Evolutionary conservation across 92 coral and sea anemone species (phyloP).

Genomic region (Scolanthus callimorphus): DNA sequence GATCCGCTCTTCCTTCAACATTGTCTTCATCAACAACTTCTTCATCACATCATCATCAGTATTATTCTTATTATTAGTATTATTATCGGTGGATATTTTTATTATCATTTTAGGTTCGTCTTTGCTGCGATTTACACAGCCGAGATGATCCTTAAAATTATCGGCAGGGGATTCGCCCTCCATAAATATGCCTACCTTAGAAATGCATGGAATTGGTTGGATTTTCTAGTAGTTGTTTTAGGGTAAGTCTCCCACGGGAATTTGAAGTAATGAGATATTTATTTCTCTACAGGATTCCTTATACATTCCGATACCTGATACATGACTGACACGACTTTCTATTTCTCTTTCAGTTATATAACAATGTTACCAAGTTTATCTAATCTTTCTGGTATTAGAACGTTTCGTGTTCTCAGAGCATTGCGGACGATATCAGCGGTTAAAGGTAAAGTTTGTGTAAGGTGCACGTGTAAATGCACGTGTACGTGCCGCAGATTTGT

Average conservation of each 20-base stretch:
- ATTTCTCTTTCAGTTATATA: slow-evolving; percentile 64
- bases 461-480: too few relatives aligned
- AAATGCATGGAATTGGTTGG: slow-evolving; percentile 99
- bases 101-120: slow-evolving; percentile 62
- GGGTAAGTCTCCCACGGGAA: slow-evolving; percentile 84
- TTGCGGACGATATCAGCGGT: slow-evolving; percentile 99
- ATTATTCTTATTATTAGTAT: too few relatives aligned
- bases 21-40: too few relatives aligned
- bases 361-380: slow-evolving; percentile 94
- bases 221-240: slow-evolving; percentile 92
- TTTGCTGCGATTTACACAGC: slow-evolving; percentile 96
- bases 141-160: slow-evolving; percentile 94
- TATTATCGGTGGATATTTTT: too few relatives aligned
- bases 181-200: slow-evolving; percentile 98
- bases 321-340: too few relatives aligned
- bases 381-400: slow-evolving; percentile 93
- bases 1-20: too few relatives aligned
- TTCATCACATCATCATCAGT: too few relatives aligned
- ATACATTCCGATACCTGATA: too few relatives aligned
- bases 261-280: too few relatives aligned
- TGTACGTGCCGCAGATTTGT: too few relatives aligned
- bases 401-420: slow-evolving; percentile 96
- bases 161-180: slow-evolving; percentile 94
- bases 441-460: slow-evolving; percentile 71
- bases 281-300: too few relatives aligned